These are phyloP conservation scores for Leptinotarsa lineolata DNA, from an alignment of 1,140 invertebrate genomes.

Conservation along the genomic window DNA sequence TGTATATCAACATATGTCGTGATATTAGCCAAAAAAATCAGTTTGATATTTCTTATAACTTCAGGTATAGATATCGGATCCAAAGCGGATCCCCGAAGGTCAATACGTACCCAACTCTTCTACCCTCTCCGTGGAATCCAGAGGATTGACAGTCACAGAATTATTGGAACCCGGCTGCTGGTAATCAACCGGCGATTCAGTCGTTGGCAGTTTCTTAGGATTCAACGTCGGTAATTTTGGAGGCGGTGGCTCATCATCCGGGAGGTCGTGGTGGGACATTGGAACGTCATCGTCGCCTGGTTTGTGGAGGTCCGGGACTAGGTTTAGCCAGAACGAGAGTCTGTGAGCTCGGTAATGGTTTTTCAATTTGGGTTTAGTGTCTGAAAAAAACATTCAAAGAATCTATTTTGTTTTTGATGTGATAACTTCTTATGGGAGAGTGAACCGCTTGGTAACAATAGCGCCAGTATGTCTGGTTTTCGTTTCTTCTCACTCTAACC, in stretches of 20 bases:
- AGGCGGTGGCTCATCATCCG: conserved; percentile 67
- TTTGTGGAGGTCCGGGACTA: conserved; percentile 93
- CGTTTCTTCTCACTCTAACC: too few species aligned
- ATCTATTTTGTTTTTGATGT: too few species aligned
- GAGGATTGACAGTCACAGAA: conserved; percentile 49
- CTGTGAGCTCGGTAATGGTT: conserved; percentile 92
- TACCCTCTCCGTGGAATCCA: conserved; percentile 50
- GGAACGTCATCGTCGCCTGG: conserved; percentile 84
- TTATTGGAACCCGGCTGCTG: conserved; percentile 49
- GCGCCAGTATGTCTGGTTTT: too few species aligned
- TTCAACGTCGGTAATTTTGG: conserved; percentile 62
- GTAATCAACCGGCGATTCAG: conserved; percentile 60
- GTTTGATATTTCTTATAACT: too few species aligned
- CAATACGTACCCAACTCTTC: conserved; percentile 48
- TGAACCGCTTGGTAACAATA: too few species aligned
- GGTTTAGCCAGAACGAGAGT: conserved; percentile 94
- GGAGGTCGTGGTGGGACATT: conserved; percentile 82
- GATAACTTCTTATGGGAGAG: too few species aligned
- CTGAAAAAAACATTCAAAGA: conserved; percentile 57
- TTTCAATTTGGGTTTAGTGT: conserved; percentile 85
- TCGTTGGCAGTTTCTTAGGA: conserved; percentile 60
- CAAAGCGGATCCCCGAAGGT: neutral
- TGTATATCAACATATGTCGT: too few species aligned
- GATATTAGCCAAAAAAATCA: too few species aligned
- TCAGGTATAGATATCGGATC: too few species aligned